phyloP scores from a whole-genome alignment of 2,888 invertebrate genomes.

The Caenorhabditis virilis region DNA sequence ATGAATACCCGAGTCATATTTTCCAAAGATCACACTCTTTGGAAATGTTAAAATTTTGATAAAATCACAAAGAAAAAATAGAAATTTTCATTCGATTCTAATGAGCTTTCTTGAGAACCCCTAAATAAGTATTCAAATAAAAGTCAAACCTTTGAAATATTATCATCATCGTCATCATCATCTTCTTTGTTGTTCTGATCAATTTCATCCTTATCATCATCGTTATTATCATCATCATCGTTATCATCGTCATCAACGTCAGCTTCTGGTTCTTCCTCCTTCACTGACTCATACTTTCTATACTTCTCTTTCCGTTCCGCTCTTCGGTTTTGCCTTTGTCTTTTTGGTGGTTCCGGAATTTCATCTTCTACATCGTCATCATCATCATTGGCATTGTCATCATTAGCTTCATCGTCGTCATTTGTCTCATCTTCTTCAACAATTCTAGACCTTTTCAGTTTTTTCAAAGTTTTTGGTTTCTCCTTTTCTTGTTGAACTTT shows the following conservation, averaged over 20 bases:
- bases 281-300: conserved; percentile 23
- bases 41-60: too few species aligned
- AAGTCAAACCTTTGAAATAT: background rate
- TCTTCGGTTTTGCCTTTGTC: conserved; percentile 24
- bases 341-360: conserved; percentile 13
- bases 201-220: conserved; percentile 28
- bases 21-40: too few species aligned
- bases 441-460: conserved; percentile 8
- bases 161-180: conserved; percentile 17
- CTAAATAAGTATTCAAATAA: too few species aligned
- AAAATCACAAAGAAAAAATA: too few species aligned
- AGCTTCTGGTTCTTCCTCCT: conserved; percentile 40
- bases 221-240: conserved; percentile 20
- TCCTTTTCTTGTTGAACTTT: conserved; percentile 18
- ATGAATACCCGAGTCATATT: too few species aligned
- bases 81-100: too few species aligned
- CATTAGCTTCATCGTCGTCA: conserved; percentile 16
- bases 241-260: conserved; percentile 41
- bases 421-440: conserved; percentile 13
- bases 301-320: conserved; percentile 29
- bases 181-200: conserved; percentile 13
- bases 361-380: conserved; percentile 39
- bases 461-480: conserved; percentile 23
- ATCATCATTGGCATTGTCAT: conserved; percentile 33
- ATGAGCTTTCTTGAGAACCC: too few species aligned